A percentile compares a stretch with the other conserved stretches of the same genome.
These are phyloP conservation scores for Dicerorhinus sumatrensis DNA, from an alignment of 2,113 vertebrate genomes.

Conservation along the genomic window DNA sequence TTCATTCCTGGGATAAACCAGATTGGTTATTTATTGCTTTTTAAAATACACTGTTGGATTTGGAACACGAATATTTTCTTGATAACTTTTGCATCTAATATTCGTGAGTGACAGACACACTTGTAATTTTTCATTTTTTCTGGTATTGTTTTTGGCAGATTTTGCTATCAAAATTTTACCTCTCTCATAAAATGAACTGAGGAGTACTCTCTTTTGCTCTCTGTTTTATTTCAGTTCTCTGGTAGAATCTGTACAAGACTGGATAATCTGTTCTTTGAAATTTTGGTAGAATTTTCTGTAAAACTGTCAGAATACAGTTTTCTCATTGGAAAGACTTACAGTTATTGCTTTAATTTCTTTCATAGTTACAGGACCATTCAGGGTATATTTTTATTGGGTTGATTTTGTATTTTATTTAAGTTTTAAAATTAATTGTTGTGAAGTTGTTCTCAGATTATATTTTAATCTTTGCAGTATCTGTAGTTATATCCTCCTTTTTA, in stretches of 20 bases:
- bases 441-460: background rate
- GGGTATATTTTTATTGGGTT: background rate
- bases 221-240: background rate
- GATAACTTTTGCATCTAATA: background rate
- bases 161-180: background rate
- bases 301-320: background rate
- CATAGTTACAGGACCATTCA: background rate
- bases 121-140: background rate
- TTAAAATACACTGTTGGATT: background rate
- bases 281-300: background rate
- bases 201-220: too few species aligned
- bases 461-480: background rate
- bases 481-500: background rate
- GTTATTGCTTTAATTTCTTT: background rate
- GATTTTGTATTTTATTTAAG: background rate
- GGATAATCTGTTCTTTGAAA: background rate
- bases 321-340: background rate
- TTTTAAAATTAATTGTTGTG: background rate
- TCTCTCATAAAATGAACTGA: background rate
- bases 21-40: background rate
- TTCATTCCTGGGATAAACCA: background rate
- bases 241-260: background rate
- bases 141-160: background rate
- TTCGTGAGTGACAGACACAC: background rate
- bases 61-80: background rate